Evolutionary conservation across 2,888 invertebrate species (phyloP), one percentile per base, ranked within the genome.

Genomic region (Pherbina coryleti): DNA sequence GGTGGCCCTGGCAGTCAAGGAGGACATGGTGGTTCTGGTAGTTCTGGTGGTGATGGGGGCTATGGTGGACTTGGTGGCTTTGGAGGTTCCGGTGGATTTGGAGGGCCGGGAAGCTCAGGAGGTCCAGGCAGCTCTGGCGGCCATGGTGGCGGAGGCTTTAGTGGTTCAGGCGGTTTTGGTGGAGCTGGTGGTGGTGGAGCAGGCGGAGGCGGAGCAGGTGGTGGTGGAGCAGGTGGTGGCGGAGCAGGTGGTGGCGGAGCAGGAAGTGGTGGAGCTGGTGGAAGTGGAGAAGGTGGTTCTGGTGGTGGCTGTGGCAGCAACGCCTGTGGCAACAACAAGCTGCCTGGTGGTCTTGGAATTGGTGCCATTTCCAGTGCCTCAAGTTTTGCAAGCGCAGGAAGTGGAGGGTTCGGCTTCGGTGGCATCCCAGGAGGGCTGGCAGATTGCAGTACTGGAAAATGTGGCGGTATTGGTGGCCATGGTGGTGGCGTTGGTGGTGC

Each of bases 351-450:
- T 49, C 62, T 74, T 37, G 78, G 80, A 22, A 22, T 19, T 19
- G 75, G 77, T 25, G 57, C 78, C 1, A 77, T 77, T 19, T 60
- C 78, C 8, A 80, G 82, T 34, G 79, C 80, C 49, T 80, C 81
- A 5, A 83, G 84, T 73, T 83, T 83, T 77, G 79, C 81, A 4
- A 76, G 77, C n/a, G 77, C 80, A 31, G 78, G 80, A 25, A 77
- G 78, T 75, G 80, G 80, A 28, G 69, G 77, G 0, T 79, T 79
- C 57, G 76, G 79, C 14, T 72, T 78, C 51, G 76, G 76, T 14
- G 57, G 49, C n/a, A n/a, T 7, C 14, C 22, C 3, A 31, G 74
- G 75, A 28, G 76, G 72, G 53, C 60, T 5, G 51, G 66, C 51
- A 55, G 79, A 79, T 5, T 78, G 81, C 11, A 78, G 77, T 1